Evolutionary conservation across 2,113 vertebrate genomes (phyloP), one percentile per base, ranked within the genome.

Genomic region (Apeltes quadracus): DNA sequence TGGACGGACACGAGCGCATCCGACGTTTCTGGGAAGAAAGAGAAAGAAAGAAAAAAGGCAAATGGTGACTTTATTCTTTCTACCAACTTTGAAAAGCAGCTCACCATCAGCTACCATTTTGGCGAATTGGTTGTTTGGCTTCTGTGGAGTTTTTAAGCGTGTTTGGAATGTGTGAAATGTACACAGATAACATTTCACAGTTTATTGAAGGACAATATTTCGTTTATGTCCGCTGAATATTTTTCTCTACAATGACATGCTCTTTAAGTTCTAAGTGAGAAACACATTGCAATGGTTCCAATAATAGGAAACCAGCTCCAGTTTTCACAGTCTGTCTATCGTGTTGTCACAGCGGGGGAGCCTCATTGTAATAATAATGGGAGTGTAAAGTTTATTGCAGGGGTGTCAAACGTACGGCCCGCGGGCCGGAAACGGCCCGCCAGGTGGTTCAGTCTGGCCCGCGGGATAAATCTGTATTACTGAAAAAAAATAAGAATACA

Each of bases 311-410:
- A 62, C 25, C 38, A 32, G 38, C 61, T 61, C 15, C 57, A 74
- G 78, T 73, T 51, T 75, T 67, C 58, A 71, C 70, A 84, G 57
- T 46, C 1, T 51, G 34, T 58, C 51, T 61, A 71, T 85, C 87
- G 88, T 87, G 72, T 14, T 55, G 50, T 39, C 80, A 54, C 78
- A 82, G 76, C 69, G 18, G 83, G n/a, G 83, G 78, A 44, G 22
- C 54, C 70, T 36, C 63, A 62, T 84, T 84, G n/a, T 61, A 88
- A 80, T 83, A 72, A 87, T 62, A 84, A 80, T 36, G 80, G 72
- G 46, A 59, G 77, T 61, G 57, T 61, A 57, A 73, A 73, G 56
- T 63, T 34, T 61, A 59, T 62, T n/a, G n/a, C n/a, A n/a, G n/a
- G n/a, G n/a, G n/a, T n/a, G n/a, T n/a, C n/a, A n/a, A n/a, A n/a